A percentile compares a stretch with the other conserved stretches of the same genome.
phyloP scores from a whole-genome alignment of 2,888 invertebrate species.

The Drosophila ustulata region DNA sequence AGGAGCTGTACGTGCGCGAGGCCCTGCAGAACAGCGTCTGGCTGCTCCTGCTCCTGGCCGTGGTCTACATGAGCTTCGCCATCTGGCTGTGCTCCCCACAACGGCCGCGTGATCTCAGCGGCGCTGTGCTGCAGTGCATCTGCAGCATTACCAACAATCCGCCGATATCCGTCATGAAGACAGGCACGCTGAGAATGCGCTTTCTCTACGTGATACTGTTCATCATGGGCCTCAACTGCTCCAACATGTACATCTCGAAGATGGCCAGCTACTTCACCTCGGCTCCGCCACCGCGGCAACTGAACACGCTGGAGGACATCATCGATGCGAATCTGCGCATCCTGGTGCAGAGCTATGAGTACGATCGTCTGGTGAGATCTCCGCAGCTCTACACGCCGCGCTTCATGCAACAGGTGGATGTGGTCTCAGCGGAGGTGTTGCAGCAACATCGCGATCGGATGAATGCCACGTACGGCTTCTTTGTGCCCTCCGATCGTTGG shows the following conservation, averaged over 20 bases:
- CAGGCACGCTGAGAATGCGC: constrained; percentile 62
- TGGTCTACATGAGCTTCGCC: constrained; percentile 60
- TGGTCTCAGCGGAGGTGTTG: constrained; percentile 42
- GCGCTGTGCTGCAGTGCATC: constrained; percentile 70
- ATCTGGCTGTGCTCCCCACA: constrained; percentile 74
- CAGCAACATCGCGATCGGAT: constrained; percentile 65
- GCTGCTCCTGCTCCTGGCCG: constrained; percentile 56
- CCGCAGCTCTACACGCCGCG: constrained; percentile 42
- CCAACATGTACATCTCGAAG: constrained; percentile 76
- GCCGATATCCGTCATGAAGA: constrained; percentile 57
- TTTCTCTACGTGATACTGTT: constrained; percentile 63
- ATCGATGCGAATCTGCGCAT: constrained; percentile 68
- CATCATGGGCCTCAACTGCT: constrained; percentile 68
- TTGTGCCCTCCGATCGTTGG: constrained; percentile 79
- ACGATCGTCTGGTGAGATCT: constrained; percentile 36
- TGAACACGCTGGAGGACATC: constrained; percentile 72
- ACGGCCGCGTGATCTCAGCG: constrained; percentile 60
- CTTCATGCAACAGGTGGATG: constrained; percentile 58
- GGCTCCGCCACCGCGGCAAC: constrained; percentile 55
- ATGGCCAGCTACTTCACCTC: constrained; percentile 78
- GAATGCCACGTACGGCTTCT: constrained; percentile 72
- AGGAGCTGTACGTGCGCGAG: constrained; percentile 63
- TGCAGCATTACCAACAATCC: constrained; percentile 63
- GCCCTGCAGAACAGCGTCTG: constrained; percentile 66
- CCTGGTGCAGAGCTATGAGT: constrained; percentile 59